Base-by-base conservation (phyloP, 2,888 invertebrate genomes). In the Hetaerina titia region DNA sequence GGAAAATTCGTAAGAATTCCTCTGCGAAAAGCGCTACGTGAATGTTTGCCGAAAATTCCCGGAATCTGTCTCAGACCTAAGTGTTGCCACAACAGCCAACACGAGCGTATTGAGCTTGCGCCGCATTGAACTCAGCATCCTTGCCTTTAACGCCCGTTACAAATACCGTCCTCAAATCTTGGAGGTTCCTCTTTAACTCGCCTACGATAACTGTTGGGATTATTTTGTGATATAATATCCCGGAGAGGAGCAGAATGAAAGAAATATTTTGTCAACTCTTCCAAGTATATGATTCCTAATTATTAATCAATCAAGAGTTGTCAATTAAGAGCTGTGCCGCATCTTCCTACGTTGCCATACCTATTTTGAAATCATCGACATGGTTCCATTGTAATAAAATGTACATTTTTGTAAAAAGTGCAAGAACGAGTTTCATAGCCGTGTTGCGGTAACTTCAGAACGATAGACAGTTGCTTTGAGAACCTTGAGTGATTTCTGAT, bases 121-220 rank as follows among this genome's bases (percentile, higher is more conserved):
- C 13, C 31, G 31, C 8, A 7, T n/a, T 81, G 8, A 81, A 25
- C 81, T 81, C 31, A 13, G 22, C 9, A 81, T 81, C 81, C 15
- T 81, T 81, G 81, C 31, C 31, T 81, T 81, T 25, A 81, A 81
- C 31, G 15, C 13, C 31, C 11, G 31, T 81, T 31, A 31, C 31
- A 15, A 69, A 9, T 1, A 31, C 69, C 69, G 31, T 45, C 45
- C 45, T 45, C 45, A 45, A 81, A 31, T 31, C 4, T 7, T 31
- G 81, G 81, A 81, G 31, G 81, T 81, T 81, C 81, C 31, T 81
- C 81, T 81, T 81, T 81, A 81, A 81, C 25, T 31, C 31, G n/a
- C 69, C 11, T 9, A 6, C 31, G 31, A 25, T 22, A 31, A 31
- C 5, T 81, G 11, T 81, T 81, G 31, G 11, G 9, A 31, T 81